These are phyloP conservation scores for Copidosoma floridanum DNA, from an alignment of 1,140 invertebrate genomes.

Conservation along the genomic window DNA sequence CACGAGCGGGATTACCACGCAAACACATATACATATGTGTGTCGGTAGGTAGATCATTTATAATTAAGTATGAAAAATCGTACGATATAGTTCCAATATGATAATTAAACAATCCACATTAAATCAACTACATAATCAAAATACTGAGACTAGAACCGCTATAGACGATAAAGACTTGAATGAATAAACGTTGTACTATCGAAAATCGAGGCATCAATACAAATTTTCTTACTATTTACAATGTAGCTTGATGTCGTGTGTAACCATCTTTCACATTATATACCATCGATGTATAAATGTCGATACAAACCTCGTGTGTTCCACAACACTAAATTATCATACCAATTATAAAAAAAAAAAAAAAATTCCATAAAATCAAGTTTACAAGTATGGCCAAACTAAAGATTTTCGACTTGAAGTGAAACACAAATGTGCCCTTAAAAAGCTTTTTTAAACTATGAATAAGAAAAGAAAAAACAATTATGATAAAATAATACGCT, in stretches of 20 bases:
- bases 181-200: too few species aligned
- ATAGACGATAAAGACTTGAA: too few species aligned
- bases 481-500: neutral
- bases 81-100: constrained; percentile 13
- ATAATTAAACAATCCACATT: constrained; percentile 1
- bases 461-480: neutral
- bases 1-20: neutral
- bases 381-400: too few species aligned
- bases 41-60: too few species aligned
- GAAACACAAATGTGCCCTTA: constrained; percentile 6
- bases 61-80: neutral
- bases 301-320: constrained; percentile 15
- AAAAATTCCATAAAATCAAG: too few species aligned
- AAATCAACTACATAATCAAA: constrained; percentile 24
- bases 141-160: too few species aligned
- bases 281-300: neutral
- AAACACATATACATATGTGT: too few species aligned
- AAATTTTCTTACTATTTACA: too few species aligned
- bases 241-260: too few species aligned
- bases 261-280: too few species aligned
- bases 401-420: neutral
- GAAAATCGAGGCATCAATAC: too few species aligned
- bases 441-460: neutral
- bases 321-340: constrained; percentile 11
- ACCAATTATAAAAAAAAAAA: neutral